These are phyloP conservation scores for Zaprionus bogoriensis DNA, from an alignment of 2,888 invertebrate species.

Conservation along the genomic window DNA sequence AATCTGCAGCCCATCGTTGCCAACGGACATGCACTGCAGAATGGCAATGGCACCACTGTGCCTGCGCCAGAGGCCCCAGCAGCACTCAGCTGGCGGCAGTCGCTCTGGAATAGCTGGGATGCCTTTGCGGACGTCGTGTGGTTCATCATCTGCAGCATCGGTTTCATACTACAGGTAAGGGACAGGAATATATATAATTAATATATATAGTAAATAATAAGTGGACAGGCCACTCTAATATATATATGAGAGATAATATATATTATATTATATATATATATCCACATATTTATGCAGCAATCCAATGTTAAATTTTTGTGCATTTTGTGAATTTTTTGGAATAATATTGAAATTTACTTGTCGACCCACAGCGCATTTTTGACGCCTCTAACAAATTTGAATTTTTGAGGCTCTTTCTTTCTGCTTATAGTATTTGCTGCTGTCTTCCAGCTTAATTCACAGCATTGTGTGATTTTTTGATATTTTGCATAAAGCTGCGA, in stretches of 20 bases:
- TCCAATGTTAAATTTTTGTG: slow-evolving; percentile 17
- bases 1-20: slow-evolving; percentile 38
- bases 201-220: too few species aligned
- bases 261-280: background rate
- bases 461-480: slow-evolving; percentile 18
- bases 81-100: slow-evolving; percentile 37
- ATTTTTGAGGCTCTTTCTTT: slow-evolving; percentile 13
- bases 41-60: slow-evolving; percentile 44
- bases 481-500: too few species aligned
- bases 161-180: slow-evolving; percentile 74
- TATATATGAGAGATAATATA: too few species aligned
- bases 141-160: slow-evolving; percentile 80
- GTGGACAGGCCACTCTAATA: too few species aligned
- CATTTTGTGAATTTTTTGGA: background rate
- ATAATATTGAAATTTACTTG: too few species aligned
- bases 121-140: slow-evolving; percentile 76
- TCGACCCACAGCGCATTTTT: too few species aligned
- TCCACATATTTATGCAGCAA: background rate
- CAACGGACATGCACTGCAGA: slow-evolving; percentile 33
- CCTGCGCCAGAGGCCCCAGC: slow-evolving; percentile 20
- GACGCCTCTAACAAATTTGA: slow-evolving; percentile 19
- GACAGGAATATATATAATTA: background rate
- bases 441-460: slow-evolving; percentile 14
- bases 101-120: slow-evolving; percentile 70
- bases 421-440: too few species aligned